These are phyloP conservation scores for Trematomus bernacchii DNA, from an alignment of 2,797 vertebrate species.

Conservation along the genomic window DNA sequence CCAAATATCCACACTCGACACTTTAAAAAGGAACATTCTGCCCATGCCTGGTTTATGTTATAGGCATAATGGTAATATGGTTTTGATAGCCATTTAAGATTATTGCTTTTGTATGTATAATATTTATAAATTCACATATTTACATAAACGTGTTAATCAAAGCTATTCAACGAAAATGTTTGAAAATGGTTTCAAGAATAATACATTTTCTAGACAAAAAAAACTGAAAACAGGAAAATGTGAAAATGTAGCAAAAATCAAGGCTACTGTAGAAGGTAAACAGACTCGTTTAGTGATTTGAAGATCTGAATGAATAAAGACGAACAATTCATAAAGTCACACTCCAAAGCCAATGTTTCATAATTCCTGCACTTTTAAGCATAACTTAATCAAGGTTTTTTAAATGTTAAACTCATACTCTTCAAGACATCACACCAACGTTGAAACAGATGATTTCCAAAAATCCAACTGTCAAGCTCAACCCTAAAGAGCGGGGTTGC, in stretches of 20 bases:
- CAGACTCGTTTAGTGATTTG: neutral
- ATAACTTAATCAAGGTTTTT: neutral
- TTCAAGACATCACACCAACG: neutral
- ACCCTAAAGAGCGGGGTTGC: neutral
- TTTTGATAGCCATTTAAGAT: slow-evolving; percentile 19
- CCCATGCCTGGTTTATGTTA: slow-evolving; percentile 36
- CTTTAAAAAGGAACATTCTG: slow-evolving; percentile 40
- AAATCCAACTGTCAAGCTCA: neutral
- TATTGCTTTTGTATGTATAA: neutral
- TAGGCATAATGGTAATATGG: slow-evolving; percentile 17
- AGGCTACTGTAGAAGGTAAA: neutral
- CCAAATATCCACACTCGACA: slow-evolving; percentile 21
- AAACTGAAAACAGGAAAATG: neutral
- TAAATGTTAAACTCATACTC: neutral
- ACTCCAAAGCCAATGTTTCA: neutral
- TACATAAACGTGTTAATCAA: neutral
- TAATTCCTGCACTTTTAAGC: neutral
- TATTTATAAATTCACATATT: neutral
- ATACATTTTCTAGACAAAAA: neutral
- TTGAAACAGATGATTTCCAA: neutral
- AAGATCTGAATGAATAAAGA: neutral
- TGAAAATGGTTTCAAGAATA: neutral
- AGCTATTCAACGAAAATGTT: neutral
- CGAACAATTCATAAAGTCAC: neutral
- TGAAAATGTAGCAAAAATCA: neutral